phyloP scores from a whole-genome alignment of 2,888 invertebrate species.

The Blastobasis lacticolella region DNA sequence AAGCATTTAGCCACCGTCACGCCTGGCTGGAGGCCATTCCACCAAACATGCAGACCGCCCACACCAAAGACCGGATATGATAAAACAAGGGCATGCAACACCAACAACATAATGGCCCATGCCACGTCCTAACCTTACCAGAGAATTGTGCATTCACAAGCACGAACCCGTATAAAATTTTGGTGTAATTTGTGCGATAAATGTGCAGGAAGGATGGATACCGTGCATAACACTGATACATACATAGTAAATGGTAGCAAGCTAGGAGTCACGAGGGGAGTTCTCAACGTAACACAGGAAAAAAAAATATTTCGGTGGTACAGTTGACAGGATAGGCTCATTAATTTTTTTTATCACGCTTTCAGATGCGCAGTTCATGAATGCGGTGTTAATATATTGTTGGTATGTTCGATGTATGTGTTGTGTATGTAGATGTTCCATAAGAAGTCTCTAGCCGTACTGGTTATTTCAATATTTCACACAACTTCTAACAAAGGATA shows the following conservation, averaged over 20 bases:
- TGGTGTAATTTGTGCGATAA: slow-evolving; percentile 57
- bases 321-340: slow-evolving; percentile 56
- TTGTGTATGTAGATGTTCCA: slow-evolving; percentile 26
- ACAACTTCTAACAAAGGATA: slow-evolving; percentile 2
- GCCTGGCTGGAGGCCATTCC: slow-evolving; percentile 66
- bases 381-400: slow-evolving; percentile 32
- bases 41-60: slow-evolving; percentile 66
- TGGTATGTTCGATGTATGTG: slow-evolving; percentile 32
- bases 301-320: slow-evolving; percentile 43
- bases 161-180: slow-evolving; percentile 59
- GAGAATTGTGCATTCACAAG: slow-evolving; percentile 67
- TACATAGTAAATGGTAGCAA: slow-evolving; percentile 57
- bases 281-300: slow-evolving; percentile 50
- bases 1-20: slow-evolving; percentile 26
- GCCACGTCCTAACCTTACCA: slow-evolving; percentile 55
- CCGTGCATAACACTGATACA: slow-evolving; percentile 63
- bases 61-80: slow-evolving; percentile 53
- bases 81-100: slow-evolving; percentile 67
- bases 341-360: slow-evolving; percentile 49
- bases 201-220: slow-evolving; percentile 66
- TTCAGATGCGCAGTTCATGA: slow-evolving; percentile 57
- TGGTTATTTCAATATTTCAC: slow-evolving; percentile 26
- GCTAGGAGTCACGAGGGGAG: slow-evolving; percentile 58
- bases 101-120: slow-evolving; percentile 71
- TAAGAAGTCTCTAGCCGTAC: slow-evolving; percentile 35